Evolutionary conservation across 1,140 invertebrate genomes (phyloP), one percentile per base, ranked within the genome.

Genomic region (Nomia melanderi): DNA sequence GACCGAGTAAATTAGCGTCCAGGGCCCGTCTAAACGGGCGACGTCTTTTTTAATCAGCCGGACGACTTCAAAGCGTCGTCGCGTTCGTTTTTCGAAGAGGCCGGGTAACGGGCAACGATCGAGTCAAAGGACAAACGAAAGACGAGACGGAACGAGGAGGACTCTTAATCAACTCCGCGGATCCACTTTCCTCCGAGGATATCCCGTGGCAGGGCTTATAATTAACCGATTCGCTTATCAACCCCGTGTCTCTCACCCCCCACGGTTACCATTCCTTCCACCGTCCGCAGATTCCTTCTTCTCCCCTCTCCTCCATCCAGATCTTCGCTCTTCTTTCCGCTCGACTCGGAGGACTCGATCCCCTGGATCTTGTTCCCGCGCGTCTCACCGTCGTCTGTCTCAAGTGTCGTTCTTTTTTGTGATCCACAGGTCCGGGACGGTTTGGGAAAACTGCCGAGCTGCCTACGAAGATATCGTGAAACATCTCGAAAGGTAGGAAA

Each of bases 381-480:
- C 41, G 41, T 44, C 20, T 44, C 41, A 44, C 41, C 41, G 59
- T 54, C 56, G 8, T 54, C 29, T 79, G 20, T 85, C 59, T 72
- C 64, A 77, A 80, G 59, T 50, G 67, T 76, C 81, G 71, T 14
- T 23, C 86, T 82, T 88, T 86, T 88, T 86, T 94, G 91, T 93
- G 91, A 79, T 92, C 90, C 92, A 69, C 94, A 97, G 97, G 93
- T 97, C 96, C 89, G 96, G 96, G 87, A 96, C 88, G 83, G 89
- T 97, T 91, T 98, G 97, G 97, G 97, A 98, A 93, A 97, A 97
- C 93, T 97, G 97, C 93, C 94, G 97, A 91, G 96, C 96, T 81
- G 96, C 96, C 86, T 98, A 97, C 92, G 97, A 98, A 93, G 97
- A 98, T 92, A 97, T 97, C 91, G 96, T 97, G 64, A 98, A 97